phyloP scores from a whole-genome alignment of 2,888 invertebrate species.

The Apodemia zela region DNA sequence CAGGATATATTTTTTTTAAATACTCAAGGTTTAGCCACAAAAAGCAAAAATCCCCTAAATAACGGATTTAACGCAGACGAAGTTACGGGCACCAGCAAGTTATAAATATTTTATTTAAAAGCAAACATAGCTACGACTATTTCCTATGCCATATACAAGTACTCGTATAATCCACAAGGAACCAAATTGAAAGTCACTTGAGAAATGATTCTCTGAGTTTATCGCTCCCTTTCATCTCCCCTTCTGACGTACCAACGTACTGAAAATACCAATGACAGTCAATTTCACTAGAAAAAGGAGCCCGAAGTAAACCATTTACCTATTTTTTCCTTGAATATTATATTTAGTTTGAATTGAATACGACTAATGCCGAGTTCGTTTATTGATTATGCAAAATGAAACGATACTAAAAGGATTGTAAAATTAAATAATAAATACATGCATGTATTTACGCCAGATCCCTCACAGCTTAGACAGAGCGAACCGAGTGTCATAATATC shows the following conservation, averaged over 20 bases:
- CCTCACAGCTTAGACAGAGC: no score
- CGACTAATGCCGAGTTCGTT: background rate
- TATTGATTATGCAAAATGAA: no score
- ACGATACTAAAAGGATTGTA: no score
- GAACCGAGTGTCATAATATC: no score
- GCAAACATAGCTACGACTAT: background rate
- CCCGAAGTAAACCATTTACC: constrained; percentile 13
- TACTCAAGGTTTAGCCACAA: no score
- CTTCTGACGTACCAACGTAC: constrained; percentile 10
- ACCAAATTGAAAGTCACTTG: constrained; percentile 50
- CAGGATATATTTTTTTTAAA: no score
- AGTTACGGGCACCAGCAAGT: no score
- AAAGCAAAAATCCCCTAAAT: no score
- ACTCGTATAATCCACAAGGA: constrained; percentile 34
- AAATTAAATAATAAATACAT: no score
- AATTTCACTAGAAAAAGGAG: constrained; percentile 13
- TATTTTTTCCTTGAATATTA: background rate
- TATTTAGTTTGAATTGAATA: background rate
- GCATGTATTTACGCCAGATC: no score
- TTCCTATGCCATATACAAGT: background rate
- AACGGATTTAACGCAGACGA: no score
- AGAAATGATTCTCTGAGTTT: constrained; percentile 46
- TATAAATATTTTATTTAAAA: background rate
- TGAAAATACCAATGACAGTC: constrained; percentile 15
- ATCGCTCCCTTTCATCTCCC: constrained; percentile 26